A percentile compares a stretch with the other conserved stretches of the same genome.
phyloP scores from a whole-genome alignment of 2,113 vertebrate species.

The Chamaetylas fuelleborni region DNA sequence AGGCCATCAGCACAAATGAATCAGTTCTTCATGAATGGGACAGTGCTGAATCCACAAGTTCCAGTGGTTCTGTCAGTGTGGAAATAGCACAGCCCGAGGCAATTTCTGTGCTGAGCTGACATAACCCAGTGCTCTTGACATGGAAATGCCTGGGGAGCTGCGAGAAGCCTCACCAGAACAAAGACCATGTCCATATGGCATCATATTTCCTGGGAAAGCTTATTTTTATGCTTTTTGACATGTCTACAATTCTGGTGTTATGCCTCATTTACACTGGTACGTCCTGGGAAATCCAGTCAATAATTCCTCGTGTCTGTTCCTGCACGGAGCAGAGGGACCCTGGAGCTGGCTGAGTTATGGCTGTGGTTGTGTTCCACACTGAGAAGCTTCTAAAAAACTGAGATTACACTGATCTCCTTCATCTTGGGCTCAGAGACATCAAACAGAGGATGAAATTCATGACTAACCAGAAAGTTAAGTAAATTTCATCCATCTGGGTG shows the following conservation, averaged over 20 bases:
- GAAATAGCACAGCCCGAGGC: not conserved
- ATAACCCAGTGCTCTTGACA: not conserved
- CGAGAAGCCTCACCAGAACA: conserved; percentile 6
- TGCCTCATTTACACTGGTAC: conserved; percentile 7
- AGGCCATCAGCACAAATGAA: not conserved
- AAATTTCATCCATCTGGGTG: not conserved
- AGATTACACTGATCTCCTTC: not conserved
- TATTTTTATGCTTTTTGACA: not conserved
- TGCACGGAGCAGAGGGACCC: not conserved
- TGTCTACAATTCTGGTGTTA: not conserved
- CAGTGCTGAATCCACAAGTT: not conserved
- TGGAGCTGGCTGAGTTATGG: not conserved
- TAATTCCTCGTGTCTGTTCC: not conserved
- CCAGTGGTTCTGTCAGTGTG: not conserved
- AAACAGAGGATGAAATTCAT: not conserved
- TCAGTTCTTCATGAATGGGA: not conserved
- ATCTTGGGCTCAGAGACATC: not conserved
- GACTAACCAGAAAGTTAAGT: not conserved
- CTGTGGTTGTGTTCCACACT: not conserved
- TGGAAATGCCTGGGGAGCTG: not conserved
- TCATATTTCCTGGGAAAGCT: not conserved
- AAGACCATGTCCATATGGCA: conserved; percentile 9
- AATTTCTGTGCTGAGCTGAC: not conserved
- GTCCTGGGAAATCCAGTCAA: not conserved
- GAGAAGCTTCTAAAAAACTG: not conserved